Evolutionary conservation across 2,113 vertebrate genomes (phyloP).

Genomic region (Ptyas mucosa): DNA sequence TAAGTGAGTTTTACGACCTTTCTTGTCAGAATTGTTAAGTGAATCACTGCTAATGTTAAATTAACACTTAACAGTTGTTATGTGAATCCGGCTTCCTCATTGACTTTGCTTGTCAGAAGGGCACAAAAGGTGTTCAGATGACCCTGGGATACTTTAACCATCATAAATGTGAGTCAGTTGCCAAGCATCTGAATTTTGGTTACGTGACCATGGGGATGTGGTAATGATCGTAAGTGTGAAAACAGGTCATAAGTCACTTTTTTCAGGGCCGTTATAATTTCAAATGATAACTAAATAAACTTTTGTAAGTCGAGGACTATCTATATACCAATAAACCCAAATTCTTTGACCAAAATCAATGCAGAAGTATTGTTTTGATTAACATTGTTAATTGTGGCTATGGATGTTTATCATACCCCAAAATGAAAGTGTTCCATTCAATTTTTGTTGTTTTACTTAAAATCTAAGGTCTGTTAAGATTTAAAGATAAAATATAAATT

Average conservation of each 20-base stretch:
- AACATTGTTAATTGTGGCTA: background rate
- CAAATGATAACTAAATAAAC: background rate
- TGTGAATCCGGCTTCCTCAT: background rate
- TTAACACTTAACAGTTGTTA: background rate
- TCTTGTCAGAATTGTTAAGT: background rate
- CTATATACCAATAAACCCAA: background rate
- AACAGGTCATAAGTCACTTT: background rate
- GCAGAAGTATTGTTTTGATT: background rate
- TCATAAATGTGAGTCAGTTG: background rate
- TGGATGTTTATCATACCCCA: background rate
- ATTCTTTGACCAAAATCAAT: background rate
- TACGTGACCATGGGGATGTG: background rate
- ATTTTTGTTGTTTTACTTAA: background rate
- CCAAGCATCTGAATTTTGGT: background rate
- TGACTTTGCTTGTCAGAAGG: background rate
- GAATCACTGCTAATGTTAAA: background rate
- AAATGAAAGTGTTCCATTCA: background rate
- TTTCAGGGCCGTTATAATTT: background rate
- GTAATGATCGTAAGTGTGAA: background rate
- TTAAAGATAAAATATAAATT: background rate
- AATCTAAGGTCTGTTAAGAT: background rate
- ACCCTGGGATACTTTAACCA: background rate
- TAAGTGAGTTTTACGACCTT: background rate
- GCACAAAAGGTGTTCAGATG: background rate
- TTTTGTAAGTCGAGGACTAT: background rate